Percentiles rank a stretch among this genome's conserved stretches.
phyloP scores from a whole-genome alignment of 2,797 vertebrate species.

The Darevskia mixta region DNA sequence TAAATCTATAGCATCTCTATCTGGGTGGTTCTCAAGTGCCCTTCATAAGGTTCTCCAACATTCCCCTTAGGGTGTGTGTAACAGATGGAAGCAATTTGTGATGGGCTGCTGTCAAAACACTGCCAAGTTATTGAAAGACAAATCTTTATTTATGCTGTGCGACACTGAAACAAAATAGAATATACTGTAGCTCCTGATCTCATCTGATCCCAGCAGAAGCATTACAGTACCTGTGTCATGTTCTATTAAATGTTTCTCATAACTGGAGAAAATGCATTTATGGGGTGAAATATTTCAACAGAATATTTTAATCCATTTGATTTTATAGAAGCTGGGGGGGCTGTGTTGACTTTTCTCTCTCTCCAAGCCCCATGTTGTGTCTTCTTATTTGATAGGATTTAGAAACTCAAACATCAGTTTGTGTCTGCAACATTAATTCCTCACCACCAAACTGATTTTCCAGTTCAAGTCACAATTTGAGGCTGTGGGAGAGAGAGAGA shows the following conservation, averaged over 20 bases:
- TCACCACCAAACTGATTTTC: too few species aligned
- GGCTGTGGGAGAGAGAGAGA: not conserved
- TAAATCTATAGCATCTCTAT: not conserved
- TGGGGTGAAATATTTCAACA: conserved; percentile 16
- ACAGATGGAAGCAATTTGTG: conserved; percentile 13
- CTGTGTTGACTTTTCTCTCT: not conserved
- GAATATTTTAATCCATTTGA: not conserved
- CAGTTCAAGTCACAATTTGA: too few species aligned
- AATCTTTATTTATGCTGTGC: conserved; percentile 22
- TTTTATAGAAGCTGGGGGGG: not conserved
- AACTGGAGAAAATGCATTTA: not conserved
- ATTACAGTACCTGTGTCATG: fast-evolving
- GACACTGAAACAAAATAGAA: conserved; percentile 42
- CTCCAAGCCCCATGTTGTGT: not conserved
- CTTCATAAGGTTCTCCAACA: conserved; percentile 14
- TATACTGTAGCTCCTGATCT: conserved; percentile 18
- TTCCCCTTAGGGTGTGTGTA: not conserved
- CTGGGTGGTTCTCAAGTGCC: not conserved
- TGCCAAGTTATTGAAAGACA: conserved; percentile 21
- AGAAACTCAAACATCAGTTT: not conserved
- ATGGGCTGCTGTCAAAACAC: not conserved
- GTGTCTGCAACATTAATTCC: too few species aligned
- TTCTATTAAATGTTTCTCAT: conserved; percentile 16
- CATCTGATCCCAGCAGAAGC: conserved; percentile 17
- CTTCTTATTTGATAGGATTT: not conserved